These are phyloP conservation scores for Chiloscyllium plagiosum DNA, from an alignment of 2,113 vertebrate species.

Conservation along the genomic window DNA sequence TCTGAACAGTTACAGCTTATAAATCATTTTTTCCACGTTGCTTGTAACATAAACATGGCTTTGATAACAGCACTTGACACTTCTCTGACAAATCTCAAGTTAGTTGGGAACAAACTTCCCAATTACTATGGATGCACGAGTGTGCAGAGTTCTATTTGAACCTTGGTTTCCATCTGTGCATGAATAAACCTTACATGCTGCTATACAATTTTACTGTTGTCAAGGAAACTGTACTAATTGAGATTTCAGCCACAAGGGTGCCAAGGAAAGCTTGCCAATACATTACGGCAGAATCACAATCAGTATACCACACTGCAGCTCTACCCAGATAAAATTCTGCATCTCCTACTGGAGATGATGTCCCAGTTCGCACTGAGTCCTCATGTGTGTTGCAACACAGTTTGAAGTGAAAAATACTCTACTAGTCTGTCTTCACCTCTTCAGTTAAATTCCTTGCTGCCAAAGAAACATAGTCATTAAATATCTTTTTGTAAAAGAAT, in stretches of 20 bases:
- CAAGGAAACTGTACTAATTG: conserved; percentile 35
- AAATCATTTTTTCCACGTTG: background rate
- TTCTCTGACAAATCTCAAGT: background rate
- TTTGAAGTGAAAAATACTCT: background rate
- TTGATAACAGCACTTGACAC: background rate
- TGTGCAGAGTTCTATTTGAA: background rate
- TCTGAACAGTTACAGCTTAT: background rate
- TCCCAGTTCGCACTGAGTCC: background rate
- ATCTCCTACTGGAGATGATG: background rate
- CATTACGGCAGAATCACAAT: background rate
- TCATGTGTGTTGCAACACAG: background rate
- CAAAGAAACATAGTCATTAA: background rate
- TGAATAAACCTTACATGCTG: conserved; percentile 16
- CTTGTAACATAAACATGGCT: background rate
- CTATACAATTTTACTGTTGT: conserved; percentile 18
- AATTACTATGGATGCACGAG: background rate
- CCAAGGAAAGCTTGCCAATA: conserved; percentile 13
- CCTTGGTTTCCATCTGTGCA: conserved; percentile 1
- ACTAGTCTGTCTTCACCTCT: background rate
- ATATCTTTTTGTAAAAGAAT: background rate
- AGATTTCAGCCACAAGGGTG: conserved; percentile 17
- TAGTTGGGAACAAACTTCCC: background rate
- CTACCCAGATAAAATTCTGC: background rate
- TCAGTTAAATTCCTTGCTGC: conserved; percentile 7
- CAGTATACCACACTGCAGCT: background rate